Conservation (phyloP, 1,140 invertebrate genomes). For the Latrodectus geometricus region DNA sequence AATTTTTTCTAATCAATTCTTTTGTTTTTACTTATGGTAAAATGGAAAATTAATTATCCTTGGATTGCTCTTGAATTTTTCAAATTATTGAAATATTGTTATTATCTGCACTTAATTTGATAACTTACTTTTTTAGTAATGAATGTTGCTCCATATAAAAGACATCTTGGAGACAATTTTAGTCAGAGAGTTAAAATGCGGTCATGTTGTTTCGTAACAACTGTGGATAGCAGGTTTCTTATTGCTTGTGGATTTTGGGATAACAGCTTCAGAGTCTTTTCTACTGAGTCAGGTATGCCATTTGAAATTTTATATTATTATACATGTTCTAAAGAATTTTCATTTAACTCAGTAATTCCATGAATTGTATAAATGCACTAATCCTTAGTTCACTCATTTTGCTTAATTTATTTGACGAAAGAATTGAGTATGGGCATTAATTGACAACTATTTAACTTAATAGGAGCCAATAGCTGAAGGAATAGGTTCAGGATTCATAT, state of each 20-base stretch:
- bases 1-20: no score
- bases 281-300: conserved; percentile 88
- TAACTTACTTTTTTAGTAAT: conserved; percentile 62
- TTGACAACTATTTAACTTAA: no score
- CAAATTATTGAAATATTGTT: not conserved
- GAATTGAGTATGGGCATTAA: no score
- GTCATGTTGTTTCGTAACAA: conserved; percentile 96
- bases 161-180: conserved; percentile 96
- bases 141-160: conserved; percentile 71
- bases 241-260: conserved; percentile 99
- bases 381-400: no score
- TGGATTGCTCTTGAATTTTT: not conserved
- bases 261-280: conserved; percentile 98
- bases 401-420: no score
- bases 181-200: conserved; percentile 93
- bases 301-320: not conserved
- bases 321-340: no score
- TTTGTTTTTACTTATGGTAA: no score
- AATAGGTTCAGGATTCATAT: no score
- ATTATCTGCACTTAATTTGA: not conserved
- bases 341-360: no score
- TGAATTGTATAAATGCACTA: no score
- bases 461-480: no score
- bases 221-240: conserved; percentile 94
- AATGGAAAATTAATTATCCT: not conserved